A percentile compares a stretch with the other conserved stretches of the same genome.
These are phyloP conservation scores for Poecile atricapillus DNA, from an alignment of 2,113 vertebrate genomes.

Conservation along the genomic window DNA sequence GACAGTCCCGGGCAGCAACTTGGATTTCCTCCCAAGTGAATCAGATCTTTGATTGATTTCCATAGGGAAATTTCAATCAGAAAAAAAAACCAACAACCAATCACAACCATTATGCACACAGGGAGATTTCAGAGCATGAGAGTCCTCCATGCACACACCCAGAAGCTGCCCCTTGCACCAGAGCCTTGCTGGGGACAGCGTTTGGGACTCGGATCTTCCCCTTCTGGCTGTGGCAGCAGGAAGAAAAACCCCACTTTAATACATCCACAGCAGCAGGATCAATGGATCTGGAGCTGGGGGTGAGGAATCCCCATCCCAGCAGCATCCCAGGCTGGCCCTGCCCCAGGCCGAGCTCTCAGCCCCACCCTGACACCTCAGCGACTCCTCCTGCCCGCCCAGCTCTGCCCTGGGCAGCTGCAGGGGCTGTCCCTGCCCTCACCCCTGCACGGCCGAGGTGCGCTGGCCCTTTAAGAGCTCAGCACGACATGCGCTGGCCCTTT, in stretches of 20 bases:
- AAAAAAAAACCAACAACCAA: rapidly evolving
- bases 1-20: neutral
- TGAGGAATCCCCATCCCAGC: rapidly evolving
- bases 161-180: neutral
- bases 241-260: rapidly evolving
- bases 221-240: rapidly evolving
- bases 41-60: neutral
- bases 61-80: neutral
- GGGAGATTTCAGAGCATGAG: neutral
- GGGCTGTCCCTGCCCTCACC: no score
- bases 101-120: rapidly evolving
- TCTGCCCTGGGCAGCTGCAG: neutral
- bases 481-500: neutral
- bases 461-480: neutral
- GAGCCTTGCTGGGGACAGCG: rapidly evolving
- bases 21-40: neutral
- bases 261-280: rapidly evolving
- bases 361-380: rapidly evolving
- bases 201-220: rapidly evolving
- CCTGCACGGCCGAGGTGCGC: rapidly evolving
- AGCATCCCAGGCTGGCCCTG: rapidly evolving
- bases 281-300: rapidly evolving
- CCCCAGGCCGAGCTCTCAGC: neutral
- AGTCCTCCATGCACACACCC: rapidly evolving
- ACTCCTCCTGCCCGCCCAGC: neutral